Base-by-base conservation (phyloP, 2,113 vertebrate genomes). In the Tragelaphus imberbis region DNA sequence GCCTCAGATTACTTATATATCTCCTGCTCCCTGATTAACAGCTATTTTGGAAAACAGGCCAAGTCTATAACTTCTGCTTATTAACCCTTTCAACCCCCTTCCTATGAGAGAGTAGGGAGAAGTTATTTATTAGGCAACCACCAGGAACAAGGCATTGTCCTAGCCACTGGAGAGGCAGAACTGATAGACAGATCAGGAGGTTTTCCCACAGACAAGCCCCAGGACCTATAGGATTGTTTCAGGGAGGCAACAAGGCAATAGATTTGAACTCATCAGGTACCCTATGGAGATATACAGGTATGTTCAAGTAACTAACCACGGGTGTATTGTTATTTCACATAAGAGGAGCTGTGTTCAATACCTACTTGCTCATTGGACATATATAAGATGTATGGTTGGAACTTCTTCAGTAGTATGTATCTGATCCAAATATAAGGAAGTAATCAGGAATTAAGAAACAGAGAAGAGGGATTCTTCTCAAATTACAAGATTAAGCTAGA, bases 281-380 rank as follows among this genome's bases (percentile, higher is more conserved):
- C 19, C 40, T 6, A 21, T 0, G 27, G 53, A 88, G 27, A 47
- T 10, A 2, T 27, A 13, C 15, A 96, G 61, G 61, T 16, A 53
- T 12, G 15, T 21, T 23, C 17, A 30, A 23, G 3, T 4, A 4
- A 58, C 25, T 6, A 5, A 59, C 25, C 59, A 5, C 1, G 3
- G 71, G 7, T 80, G 14, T 28, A 30, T 0, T 30, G 13, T 40
- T 27, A 16, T 81, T 86, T 58, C 7, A 14, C 1, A 0, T 9
- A 71, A 6, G 12, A 79, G 51, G 51, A 63, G 17, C 17, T 58
- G 27, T 80, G 56, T 5, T 59, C 28, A 19, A 6, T 4, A 23
- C 6, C 5, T 11, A 44, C 15, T 61, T 79, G 75, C 30, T 77
- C 33, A 55, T 1, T 1, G 5, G 88, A 92, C 7, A 63, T 28